Conservation (phyloP, 1,140 invertebrate species). For the Drosophila triauraria region DNA sequence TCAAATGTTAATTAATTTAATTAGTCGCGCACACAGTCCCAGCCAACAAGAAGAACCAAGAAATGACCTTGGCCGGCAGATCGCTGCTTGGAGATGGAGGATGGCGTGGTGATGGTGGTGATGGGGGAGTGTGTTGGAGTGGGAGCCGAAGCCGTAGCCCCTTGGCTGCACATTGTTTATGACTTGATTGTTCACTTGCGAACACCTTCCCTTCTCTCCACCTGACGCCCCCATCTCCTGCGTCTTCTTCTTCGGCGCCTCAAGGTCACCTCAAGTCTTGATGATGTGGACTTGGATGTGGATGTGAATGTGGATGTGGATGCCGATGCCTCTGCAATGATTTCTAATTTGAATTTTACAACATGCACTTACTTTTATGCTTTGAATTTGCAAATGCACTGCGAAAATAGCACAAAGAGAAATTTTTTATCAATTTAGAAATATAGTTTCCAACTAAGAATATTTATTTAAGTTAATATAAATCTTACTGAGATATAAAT, state of each 20-base stretch:
- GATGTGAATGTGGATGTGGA: slow-evolving; percentile 15
- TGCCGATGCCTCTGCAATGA: slow-evolving; percentile 53
- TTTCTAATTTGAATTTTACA: slow-evolving; percentile 80
- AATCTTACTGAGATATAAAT: too few species aligned
- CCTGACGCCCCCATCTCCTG: slow-evolving; percentile 23
- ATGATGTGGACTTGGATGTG: slow-evolving; percentile 15
- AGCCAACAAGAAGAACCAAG: slow-evolving; percentile 29
- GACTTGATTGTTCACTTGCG: slow-evolving; percentile 72
- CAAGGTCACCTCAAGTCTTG: slow-evolving; percentile 60
- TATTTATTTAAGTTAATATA: too few species aligned
- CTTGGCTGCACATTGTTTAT: slow-evolving; percentile 80
- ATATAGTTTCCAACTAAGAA: background rate
- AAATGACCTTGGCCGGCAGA: slow-evolving; percentile 47
- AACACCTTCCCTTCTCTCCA: slow-evolving; percentile 26
- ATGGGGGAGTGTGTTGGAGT: slow-evolving; percentile 26
- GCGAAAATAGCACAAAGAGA: background rate
- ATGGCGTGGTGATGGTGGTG: slow-evolving; percentile 13
- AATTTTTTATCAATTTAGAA: too few species aligned
- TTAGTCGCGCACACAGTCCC: slow-evolving; percentile 53
- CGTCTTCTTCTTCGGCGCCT: slow-evolving; percentile 53
- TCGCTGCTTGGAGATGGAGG: slow-evolving; percentile 26
- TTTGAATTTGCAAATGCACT: slow-evolving; percentile 62
- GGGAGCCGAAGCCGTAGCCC: slow-evolving; percentile 39
- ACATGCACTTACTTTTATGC: slow-evolving; percentile 62
- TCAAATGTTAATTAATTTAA: slow-evolving; percentile 77